Evolutionary conservation across 2,888 invertebrate species (phyloP).

Genomic region (Agriotes lineatus): DNA sequence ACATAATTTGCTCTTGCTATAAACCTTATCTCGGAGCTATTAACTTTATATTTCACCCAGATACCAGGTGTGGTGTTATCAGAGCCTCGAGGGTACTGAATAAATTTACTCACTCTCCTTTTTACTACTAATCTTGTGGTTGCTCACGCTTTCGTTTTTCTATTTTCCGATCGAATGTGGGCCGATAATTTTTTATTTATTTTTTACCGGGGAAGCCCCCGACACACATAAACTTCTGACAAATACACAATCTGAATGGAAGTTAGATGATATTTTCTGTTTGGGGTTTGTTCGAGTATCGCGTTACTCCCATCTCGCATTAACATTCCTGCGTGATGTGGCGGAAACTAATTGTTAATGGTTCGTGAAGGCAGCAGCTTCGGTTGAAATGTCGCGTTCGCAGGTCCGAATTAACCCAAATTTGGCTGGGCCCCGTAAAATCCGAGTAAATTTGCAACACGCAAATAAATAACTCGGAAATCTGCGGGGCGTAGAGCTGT

Average conservation of each 20-base stretch:
- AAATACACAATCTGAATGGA: slow-evolving; percentile 56
- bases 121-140: too few relatives aligned
- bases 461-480: not conserved
- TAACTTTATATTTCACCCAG: not conserved
- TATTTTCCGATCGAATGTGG: too few relatives aligned
- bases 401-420: not conserved
- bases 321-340: slow-evolving; percentile 65
- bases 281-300: slow-evolving; percentile 56
- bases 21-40: not conserved
- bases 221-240: slow-evolving; percentile 33
- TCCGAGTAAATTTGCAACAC: not conserved
- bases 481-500: slow-evolving; percentile 23
- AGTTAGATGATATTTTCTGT: slow-evolving; percentile 56
- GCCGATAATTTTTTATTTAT: too few relatives aligned
- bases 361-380: slow-evolving; percentile 62
- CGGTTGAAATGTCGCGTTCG: slow-evolving; percentile 34
- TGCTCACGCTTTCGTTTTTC: too few relatives aligned
- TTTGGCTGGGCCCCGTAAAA: not conserved
- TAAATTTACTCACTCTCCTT: too few relatives aligned
- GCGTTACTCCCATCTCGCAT: slow-evolving; percentile 62
- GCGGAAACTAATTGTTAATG: slow-evolving; percentile 64
- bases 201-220: not conserved
- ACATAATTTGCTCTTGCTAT: not conserved
- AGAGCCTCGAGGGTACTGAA: not conserved
- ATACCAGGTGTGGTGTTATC: not conserved